Base-by-base conservation (phyloP, 2,888 invertebrate species). In the Trichacis sp. region DNA sequence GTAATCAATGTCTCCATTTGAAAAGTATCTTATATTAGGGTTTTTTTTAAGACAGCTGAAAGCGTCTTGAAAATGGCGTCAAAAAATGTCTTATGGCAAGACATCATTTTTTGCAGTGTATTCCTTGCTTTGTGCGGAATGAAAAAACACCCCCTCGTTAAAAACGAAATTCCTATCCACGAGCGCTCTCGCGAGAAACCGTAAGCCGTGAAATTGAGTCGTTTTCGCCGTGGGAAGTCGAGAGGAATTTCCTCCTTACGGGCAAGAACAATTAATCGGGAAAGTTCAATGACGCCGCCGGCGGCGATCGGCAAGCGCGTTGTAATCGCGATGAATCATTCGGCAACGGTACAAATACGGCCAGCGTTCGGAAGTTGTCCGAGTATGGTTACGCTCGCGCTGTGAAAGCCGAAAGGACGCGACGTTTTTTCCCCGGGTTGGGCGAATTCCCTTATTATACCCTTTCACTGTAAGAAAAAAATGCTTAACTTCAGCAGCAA, bases 261-360 rank as follows among this genome's bases (percentile, higher is more conserved):
- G 33, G 33, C 11, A 33, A 33, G 33, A 33, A 33, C 33, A 33
- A 33, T 33, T 33, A 33, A 33, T 33, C n/a, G 33, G 33, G 11
- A 33, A 33, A 40, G 40, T 40, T 40, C 40, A 40, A 40, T 40
- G 15, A 40, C 14, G 40, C 14, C 14, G 40, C 15, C 14, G 4
- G 15, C 15, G 40, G 40, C 15, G 15, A 40, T 40, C 5, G 40
- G 33, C 2, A 33, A 33, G 6, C 33, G 33, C 11, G 33, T 6
- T 2, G 33, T n/a, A 33, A 33, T 6, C 8, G n/a, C 40, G 40
- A 40, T 40, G 40, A 40, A 40, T 40, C 14, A 40, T 12, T 40
- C 33, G 33, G 33, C 33, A 33, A 33, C 33, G 40, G 40, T 40
- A 15, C 15, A 40, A 40, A 40, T 15, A 40, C 33, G 33, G 33